Base-by-base conservation (phyloP, 1,140 invertebrate genomes). In the Sitobion miscanthi region DNA sequence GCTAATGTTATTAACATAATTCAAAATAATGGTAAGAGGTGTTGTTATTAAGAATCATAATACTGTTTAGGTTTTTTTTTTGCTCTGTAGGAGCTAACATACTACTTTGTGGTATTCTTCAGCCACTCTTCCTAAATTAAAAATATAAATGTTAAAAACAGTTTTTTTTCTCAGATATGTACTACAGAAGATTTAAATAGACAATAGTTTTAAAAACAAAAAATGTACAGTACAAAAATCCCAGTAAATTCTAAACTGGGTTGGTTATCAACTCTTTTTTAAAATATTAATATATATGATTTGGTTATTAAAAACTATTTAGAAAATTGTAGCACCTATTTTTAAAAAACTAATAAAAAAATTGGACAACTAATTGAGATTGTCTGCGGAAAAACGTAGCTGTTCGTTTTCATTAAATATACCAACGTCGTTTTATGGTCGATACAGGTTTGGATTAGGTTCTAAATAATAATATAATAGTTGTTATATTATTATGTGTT, bases 1-100 rank as follows among this genome's bases (percentile, higher is more conserved):
- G 38, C 38, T 90, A 90, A 90, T 90, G 89, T 90, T 90, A 90
- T 90, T 69, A 90, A 90, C 89, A 90, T 69, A 90, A 90, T 90
- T 90, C 89, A 47, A 69, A 90, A 90, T 90, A 90, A 90, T 69
- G 89, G 54, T 90, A 90, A 62, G 38, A 90, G 57, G 45, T 69
- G 38, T 69, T 90, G 35, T 90, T 90, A 90, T 90, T 89, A 90
- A 90, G 54, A 90, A 90, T 69, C 38, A 90, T 90, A 90, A 90
- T 90, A 90, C 45, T 90, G 69, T 45, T 90, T 45, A 20, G 89
- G 14, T 69, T 45, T 90, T 47, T 62, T 54, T 69, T 69, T 88
- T 88, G n/a, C 49, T 90, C 14, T 90, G 4, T 45, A 45, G 0
- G 38, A 45, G 11, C 69, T 69, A 30, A 30, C 89, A 11, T 25